phyloP scores from a whole-genome alignment of 2,888 invertebrate genomes.

The Cheilosia vulpina region DNA sequence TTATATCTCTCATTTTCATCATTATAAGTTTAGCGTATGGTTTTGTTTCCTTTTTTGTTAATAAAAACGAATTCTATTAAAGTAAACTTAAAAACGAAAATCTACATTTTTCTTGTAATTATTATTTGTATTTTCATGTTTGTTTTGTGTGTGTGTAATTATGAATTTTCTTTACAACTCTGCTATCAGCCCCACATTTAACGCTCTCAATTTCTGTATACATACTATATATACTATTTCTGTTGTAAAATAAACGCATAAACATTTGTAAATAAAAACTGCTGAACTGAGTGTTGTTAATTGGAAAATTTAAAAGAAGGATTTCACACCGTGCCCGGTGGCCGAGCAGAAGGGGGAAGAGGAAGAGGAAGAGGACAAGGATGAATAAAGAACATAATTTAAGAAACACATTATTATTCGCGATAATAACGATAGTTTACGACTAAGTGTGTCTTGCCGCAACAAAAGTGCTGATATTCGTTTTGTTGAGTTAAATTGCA shows the following conservation, averaged over 20 bases:
- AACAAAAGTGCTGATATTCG: constrained; percentile 74
- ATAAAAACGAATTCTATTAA: constrained; percentile 69
- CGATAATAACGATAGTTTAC: constrained; percentile 49
- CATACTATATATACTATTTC: constrained; percentile 28
- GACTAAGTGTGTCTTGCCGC: constrained; percentile 54
- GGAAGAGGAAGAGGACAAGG: constrained; percentile 6
- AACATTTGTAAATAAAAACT: constrained; percentile 16
- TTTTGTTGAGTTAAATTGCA: constrained; percentile 45
- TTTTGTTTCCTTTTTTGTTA: constrained; percentile 55
- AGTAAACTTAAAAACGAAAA: constrained; percentile 56
- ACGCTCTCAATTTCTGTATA: constrained; percentile 44
- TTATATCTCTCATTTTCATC: constrained; percentile 65
- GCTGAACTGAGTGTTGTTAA: constrained; percentile 39
- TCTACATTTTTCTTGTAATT: constrained; percentile 36
- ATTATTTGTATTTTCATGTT: constrained; percentile 55
- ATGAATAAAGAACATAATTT: constrained; percentile 28
- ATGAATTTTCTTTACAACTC: constrained; percentile 61
- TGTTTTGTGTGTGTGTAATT: constrained; percentile 34
- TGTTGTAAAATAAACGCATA: constrained; percentile 5
- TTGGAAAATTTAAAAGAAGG: constrained; percentile 19
- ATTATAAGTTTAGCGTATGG: constrained; percentile 65
- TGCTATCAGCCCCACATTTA: constrained; percentile 25
- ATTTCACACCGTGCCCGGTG: constrained; percentile 32
- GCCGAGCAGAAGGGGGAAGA: neutral
- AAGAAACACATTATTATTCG: constrained; percentile 41